Conservation (phyloP, 2,888 invertebrate genomes). For the Scaptodrosophila latifasciaeformis region DNA sequence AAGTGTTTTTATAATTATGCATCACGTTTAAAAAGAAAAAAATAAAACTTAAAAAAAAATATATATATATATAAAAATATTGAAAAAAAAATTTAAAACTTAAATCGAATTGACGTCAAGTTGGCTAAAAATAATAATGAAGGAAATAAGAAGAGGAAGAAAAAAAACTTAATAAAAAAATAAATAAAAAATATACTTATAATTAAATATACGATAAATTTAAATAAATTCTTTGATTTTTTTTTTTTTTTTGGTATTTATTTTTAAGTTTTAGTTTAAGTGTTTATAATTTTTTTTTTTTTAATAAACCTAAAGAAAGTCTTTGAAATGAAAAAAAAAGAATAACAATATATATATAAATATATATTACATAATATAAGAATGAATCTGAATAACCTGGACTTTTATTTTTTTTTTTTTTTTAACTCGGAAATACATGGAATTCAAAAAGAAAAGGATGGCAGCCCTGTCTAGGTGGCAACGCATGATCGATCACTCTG, state of each 20-base stretch:
- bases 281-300: slow-evolving; percentile 67
- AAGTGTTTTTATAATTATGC: too few species aligned
- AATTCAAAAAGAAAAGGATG: too few species aligned
- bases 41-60: background rate
- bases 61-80: background rate
- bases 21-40: background rate
- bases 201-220: slow-evolving; percentile 17
- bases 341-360: too few species aligned
- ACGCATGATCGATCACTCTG: too few species aligned
- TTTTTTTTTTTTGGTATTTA: slow-evolving; percentile 51
- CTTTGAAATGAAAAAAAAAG: slow-evolving; percentile 27
- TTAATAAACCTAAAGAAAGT: slow-evolving; percentile 35
- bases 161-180: background rate
- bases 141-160: too few species aligned
- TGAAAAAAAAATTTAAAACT: slow-evolving; percentile 39
- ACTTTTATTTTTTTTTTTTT: too few species aligned
- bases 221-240: slow-evolving; percentile 46
- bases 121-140: too few species aligned
- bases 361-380: too few species aligned
- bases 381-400: too few species aligned
- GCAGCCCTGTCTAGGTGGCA: too few species aligned
- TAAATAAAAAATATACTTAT: background rate
- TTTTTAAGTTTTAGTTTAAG: slow-evolving; percentile 59
- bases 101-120: slow-evolving; percentile 59
- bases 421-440: too few species aligned